Evolutionary conservation across 2,888 invertebrate genomes (phyloP).

Genomic region (Oxyscelio sp.): DNA sequence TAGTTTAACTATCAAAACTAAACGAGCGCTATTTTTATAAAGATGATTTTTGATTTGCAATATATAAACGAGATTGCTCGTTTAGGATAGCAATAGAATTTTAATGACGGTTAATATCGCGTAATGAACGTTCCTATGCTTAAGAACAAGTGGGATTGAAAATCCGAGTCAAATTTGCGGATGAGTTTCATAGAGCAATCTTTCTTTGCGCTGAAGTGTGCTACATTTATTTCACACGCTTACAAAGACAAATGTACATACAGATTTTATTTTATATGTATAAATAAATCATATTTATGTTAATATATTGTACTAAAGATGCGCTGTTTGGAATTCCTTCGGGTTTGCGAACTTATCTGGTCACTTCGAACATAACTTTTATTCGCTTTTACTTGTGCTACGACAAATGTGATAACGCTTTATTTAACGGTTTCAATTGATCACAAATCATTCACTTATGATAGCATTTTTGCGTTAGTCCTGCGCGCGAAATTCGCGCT

Average conservation of each 20-base stretch:
- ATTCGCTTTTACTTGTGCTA: conserved; percentile 43
- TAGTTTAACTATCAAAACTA: not conserved
- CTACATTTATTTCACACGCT: conserved; percentile 5
- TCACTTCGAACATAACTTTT: no score
- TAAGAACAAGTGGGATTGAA: conserved; percentile 57
- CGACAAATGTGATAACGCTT: conserved; percentile 55
- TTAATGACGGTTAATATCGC: conserved; percentile 53
- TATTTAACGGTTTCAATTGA: conserved; percentile 26
- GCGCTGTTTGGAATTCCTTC: conserved; percentile 34
- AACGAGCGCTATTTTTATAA: not conserved
- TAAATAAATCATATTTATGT: conserved; percentile 20
- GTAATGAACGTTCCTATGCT: conserved; percentile 65
- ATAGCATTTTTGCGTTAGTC: conserved; percentile 19
- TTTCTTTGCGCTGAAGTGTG: not conserved
- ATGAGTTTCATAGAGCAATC: conserved; percentile 32
- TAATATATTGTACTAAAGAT: conserved; percentile 8
- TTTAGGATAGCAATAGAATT: conserved; percentile 61
- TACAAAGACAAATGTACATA: conserved; percentile 14
- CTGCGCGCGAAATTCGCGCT: not conserved
- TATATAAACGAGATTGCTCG: conserved; percentile 61
- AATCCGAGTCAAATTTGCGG: conserved; percentile 31
- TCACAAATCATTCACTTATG: not conserved
- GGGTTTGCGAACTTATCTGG: no score
- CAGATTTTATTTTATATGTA: conserved; percentile 23
- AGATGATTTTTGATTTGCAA: conserved; percentile 23